Evolutionary conservation across 2,113 vertebrate species (phyloP), one percentile per base, ranked within the genome.

Genomic region (Sardina pilchardus): DNA sequence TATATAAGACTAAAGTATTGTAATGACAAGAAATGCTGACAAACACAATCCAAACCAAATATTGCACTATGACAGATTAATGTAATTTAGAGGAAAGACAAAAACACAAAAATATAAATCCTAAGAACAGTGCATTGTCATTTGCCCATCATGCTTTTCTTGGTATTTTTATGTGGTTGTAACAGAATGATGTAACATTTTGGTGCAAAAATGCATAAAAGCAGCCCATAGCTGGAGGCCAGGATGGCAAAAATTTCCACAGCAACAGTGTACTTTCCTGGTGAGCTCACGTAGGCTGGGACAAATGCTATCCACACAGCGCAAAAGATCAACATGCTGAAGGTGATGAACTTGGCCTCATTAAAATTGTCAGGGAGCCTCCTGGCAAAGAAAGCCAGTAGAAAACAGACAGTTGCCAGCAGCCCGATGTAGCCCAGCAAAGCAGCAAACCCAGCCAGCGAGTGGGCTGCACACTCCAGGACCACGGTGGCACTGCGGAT

Each of bases 271-370:
- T 88, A 90, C 59, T 89, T 93, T 44, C 91, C 90, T 16, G 88
- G 90, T 45, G 88, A 93, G 83, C 86, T 93, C 85, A 94, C 83
- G 4, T 89, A 91, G 0, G 88, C 88, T 0, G 91, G 90, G 30
- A 92, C 81, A 83, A 93, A 93, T 10, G 87, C 53, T n/a, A 90
- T 86, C 84, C 86, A 91, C 78, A 91, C 91, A 36, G 86, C 63
- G 48, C 88, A 93, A 85, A 93, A 92, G 82, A 94, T 93, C 81
- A 94, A 85, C 93, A 94, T 94, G 89, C 90, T 93, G 85, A 93
- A 93, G 34, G 92, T 89, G 87, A 93, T 93, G 81, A 91, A 90
- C 86, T 93, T 91, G 56, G 89, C 89, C 85, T 93, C 90, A 82
- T 94, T 94, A 82, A 93, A 93, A 82, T 87, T 90, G 44, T 92